Conservation (phyloP, 2,113 vertebrate species). For the Notechis scutatus region DNA sequence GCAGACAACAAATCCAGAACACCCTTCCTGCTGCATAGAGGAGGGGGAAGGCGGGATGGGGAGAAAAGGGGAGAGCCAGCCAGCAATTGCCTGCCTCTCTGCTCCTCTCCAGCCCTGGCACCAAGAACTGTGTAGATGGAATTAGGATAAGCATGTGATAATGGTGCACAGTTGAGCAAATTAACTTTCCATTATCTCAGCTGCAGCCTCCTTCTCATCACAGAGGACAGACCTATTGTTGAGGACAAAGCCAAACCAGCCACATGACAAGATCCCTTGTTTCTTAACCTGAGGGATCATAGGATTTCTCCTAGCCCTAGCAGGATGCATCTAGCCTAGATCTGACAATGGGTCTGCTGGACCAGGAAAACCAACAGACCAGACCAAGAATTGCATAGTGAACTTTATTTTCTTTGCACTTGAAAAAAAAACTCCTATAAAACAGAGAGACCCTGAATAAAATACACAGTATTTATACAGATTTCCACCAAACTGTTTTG, state of each 20-base stretch:
- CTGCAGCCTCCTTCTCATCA: not conserved
- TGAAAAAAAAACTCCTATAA: not conserved
- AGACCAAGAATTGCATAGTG: no score
- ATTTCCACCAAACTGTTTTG: not conserved
- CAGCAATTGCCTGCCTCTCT: slow-evolving; percentile 2
- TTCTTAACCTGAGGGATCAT: not conserved
- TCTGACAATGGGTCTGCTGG: not conserved
- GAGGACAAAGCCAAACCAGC: not conserved
- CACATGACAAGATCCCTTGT: not conserved
- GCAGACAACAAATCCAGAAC: slow-evolving; percentile 29
- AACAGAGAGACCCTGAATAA: not conserved
- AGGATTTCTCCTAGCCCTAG: not conserved
- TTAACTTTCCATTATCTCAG: slow-evolving; percentile 37
- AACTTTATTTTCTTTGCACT: not conserved
- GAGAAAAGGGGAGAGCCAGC: not conserved
- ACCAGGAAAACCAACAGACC: not conserved
- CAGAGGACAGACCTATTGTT: not conserved
- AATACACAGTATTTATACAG: not conserved
- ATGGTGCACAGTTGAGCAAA: slow-evolving; percentile 9
- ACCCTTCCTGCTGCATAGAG: slow-evolving; percentile 9
- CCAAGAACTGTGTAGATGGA: slow-evolving; percentile 19
- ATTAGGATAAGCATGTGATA: slow-evolving; percentile 29
- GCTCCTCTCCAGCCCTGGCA: slow-evolving; percentile 20
- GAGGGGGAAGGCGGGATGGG: no score
- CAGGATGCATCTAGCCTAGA: not conserved